Conservation (phyloP, 2,113 vertebrate genomes). For the Philantomba maxwellii region DNA sequence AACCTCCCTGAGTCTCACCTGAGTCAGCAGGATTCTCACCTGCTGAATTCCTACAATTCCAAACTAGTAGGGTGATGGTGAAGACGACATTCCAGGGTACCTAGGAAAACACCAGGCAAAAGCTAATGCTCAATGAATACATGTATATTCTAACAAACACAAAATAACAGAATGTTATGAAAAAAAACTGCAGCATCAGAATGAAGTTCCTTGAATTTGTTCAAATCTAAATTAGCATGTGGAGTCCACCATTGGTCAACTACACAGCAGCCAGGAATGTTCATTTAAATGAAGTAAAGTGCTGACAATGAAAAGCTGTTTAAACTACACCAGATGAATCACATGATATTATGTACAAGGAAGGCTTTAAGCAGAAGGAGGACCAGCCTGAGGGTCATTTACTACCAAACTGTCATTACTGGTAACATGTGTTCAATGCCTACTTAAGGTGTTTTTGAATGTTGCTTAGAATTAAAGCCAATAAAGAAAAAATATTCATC, state of each 20-base stretch:
- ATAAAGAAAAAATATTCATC: slow-evolving; percentile 46
- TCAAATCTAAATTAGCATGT: neutral
- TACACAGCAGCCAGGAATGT: neutral
- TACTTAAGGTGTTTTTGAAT: neutral
- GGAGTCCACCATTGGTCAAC: neutral
- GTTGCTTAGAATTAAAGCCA: neutral
- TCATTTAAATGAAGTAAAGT: neutral
- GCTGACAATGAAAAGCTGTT: neutral
- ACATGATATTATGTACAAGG: neutral
- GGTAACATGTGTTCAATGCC: neutral
- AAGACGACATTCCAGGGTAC: neutral
- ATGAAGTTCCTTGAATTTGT: neutral
- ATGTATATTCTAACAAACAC: neutral
- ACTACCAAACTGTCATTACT: neutral
- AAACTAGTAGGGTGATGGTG: neutral
- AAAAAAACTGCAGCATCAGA: neutral
- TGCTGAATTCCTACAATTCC: neutral
- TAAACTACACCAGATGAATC: neutral
- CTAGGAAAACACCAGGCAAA: neutral
- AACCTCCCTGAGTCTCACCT: neutral
- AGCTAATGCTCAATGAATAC: neutral
- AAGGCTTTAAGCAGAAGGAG: neutral
- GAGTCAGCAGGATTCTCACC: neutral
- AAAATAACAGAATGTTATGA: neutral
- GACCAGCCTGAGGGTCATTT: neutral